phyloP scores from a whole-genome alignment of 2,888 invertebrate genomes.

The Mythimna lalbum region DNA sequence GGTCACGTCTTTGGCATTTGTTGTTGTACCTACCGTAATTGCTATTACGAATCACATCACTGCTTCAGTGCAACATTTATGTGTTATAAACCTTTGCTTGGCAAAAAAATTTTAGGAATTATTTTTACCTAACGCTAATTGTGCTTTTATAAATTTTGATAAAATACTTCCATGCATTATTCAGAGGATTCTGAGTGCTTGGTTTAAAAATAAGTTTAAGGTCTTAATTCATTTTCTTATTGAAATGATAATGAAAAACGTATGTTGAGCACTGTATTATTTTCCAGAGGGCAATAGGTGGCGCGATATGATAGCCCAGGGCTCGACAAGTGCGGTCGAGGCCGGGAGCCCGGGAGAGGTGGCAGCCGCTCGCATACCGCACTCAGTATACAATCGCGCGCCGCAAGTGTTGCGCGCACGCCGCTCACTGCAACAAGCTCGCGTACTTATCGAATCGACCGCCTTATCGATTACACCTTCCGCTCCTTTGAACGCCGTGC shows the following conservation, averaged over 20 bases:
- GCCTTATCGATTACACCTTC: constrained; percentile 82
- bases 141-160: not conserved
- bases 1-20: constrained; percentile 70
- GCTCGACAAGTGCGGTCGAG: constrained; percentile 82
- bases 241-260: constrained; percentile 79
- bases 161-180: not conserved
- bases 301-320: constrained; percentile 83
- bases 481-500: constrained; percentile 70
- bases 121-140: not conserved
- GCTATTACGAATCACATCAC: constrained; percentile 44
- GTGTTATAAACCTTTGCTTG: constrained; percentile 14
- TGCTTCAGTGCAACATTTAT: constrained; percentile 35
- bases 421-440: constrained; percentile 77
- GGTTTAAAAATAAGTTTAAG: constrained; percentile 42
- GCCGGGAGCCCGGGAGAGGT: constrained; percentile 86
- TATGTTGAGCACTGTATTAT: constrained; percentile 83
- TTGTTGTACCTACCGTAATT: constrained; percentile 42
- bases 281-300: constrained; percentile 86
- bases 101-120: not conserved
- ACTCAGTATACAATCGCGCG: constrained; percentile 88
- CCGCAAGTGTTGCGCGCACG: constrained; percentile 87
- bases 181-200: not conserved
- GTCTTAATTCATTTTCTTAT: constrained; percentile 67
- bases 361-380: constrained; percentile 81
- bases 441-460: constrained; percentile 74